Percentiles rank a stretch among this genome's conserved stretches.
phyloP scores from a whole-genome alignment of 1,140 invertebrate genomes.

The Drosophila equinoxialis region DNA sequence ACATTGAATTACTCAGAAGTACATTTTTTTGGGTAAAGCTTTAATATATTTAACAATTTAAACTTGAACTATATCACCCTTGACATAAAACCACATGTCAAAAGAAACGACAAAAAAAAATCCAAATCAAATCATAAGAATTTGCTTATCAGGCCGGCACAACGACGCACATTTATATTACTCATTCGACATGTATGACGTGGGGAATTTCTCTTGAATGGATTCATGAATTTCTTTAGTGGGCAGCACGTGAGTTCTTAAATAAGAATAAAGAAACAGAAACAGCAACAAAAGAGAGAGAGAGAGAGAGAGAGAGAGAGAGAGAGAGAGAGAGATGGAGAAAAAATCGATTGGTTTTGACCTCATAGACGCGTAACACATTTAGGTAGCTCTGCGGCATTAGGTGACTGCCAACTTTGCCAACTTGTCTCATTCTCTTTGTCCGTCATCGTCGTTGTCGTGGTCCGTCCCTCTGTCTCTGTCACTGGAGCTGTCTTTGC shows the following conservation, averaged over 20 bases:
- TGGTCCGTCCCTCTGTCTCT: constrained; percentile 13
- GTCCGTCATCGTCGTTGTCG: not conserved
- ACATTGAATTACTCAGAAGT: not conserved
- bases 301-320: constrained; percentile 31
- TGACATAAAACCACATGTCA: constrained; percentile 2
- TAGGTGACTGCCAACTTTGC: constrained; percentile 44
- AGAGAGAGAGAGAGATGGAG: constrained; percentile 37
- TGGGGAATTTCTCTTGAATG: constrained; percentile 14
- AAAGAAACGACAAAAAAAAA: constrained; percentile 18
- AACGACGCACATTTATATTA: constrained; percentile 17
- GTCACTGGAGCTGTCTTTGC: constrained; percentile 1
- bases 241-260: constrained; percentile 55
- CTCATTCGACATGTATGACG: constrained; percentile 58
- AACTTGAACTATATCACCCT: not conserved
- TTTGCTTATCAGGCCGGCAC: constrained; percentile 8
- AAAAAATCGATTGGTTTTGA: constrained; percentile 79
- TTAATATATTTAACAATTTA: not conserved
- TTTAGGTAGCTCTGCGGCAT: constrained; percentile 59
- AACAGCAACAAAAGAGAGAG: constrained; percentile 31
- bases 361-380: constrained; percentile 70
- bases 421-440: constrained; percentile 19
- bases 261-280: constrained; percentile 15
- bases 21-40: not conserved
- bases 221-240: constrained; percentile 41
- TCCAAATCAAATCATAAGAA: constrained; percentile 1